phyloP scores from a whole-genome alignment of 2,888 invertebrate genomes.

The Eustalomyia histrio region DNA sequence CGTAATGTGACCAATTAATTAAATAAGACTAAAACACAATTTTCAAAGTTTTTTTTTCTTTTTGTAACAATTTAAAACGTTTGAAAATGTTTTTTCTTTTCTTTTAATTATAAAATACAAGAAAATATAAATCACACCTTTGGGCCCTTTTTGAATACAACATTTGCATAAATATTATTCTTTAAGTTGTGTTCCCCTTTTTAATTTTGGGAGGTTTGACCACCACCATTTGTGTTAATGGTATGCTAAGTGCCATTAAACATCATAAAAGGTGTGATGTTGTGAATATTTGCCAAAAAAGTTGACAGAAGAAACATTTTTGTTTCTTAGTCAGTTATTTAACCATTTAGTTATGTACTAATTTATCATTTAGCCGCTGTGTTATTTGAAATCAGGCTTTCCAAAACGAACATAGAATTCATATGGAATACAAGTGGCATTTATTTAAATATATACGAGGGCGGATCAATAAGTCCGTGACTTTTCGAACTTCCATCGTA shows the following conservation, averaged over 20 bases:
- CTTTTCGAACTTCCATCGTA: too few relatives aligned
- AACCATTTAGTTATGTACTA: constrained; percentile 60
- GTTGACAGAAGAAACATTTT: constrained; percentile 47
- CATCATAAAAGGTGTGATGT: constrained; percentile 63
- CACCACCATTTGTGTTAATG: constrained; percentile 59
- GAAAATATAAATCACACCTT: constrained; percentile 27
- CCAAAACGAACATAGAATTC: constrained; percentile 50
- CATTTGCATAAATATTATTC: constrained; percentile 51
- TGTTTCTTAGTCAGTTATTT: constrained; percentile 48
- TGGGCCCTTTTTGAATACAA: constrained; percentile 9
- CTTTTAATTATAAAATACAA: neutral
- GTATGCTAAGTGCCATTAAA: constrained; percentile 64
- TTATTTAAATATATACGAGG: constrained; percentile 63
- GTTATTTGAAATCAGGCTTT: constrained; percentile 24
- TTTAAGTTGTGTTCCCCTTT: neutral
- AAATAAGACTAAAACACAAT: constrained; percentile 34
- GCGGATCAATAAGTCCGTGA: too few relatives aligned
- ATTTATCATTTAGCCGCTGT: constrained; percentile 63
- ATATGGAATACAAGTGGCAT: constrained; percentile 65
- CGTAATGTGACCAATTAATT: constrained; percentile 53
- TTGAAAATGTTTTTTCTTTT: constrained; percentile 42
- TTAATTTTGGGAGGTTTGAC: constrained; percentile 44
- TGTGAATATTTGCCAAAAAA: constrained; percentile 46
- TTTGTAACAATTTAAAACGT: constrained; percentile 29
- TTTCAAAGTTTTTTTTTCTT: constrained; percentile 40